Evolutionary conservation across 1,140 invertebrate species (phyloP), one percentile per base, ranked within the genome.

Genomic region (Zaprionus kolodkinae): DNA sequence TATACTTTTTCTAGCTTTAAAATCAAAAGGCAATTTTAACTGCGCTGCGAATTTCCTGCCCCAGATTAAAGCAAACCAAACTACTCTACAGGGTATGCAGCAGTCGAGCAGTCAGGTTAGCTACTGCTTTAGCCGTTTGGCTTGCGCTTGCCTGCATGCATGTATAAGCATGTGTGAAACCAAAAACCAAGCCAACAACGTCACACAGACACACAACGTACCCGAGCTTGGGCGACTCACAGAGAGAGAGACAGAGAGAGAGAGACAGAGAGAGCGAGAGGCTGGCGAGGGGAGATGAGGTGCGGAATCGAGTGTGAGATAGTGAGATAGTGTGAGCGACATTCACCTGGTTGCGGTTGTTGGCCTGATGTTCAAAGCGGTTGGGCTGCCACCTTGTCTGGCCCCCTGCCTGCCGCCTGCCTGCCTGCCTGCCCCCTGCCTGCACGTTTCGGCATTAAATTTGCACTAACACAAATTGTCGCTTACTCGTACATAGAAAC

Each of bases 401-500:
- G 25, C 30, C 54, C 27, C 25, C 25, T n/a, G 12, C 54, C 60
- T 21, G 21, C 35, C 13, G 10, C 21, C 36, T 35, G 43, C 50
- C 55, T 33, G 54, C 55, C 57, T 57, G n/a, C n/a, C n/a, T n/a
- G n/a, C 11, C 36, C 11, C 36, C 36, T 15, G 36, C 55, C 33
- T 69, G 75, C 83, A 87, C 71, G 83, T 87, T 86, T 86, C 52
- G 79, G 74, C 84, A 88, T 88, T 88, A 88, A 88, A 88, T 88
- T 88, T 88, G 80, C 84, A 88, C 85, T 78, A 88, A 88, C 85
- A 89, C 84, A 88, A 88, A 88, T 88, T 88, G 84, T 87, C 83
- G 83, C 84, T 88, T 84, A 80, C 83, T 69, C 80, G 35, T 79
- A 82, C 60, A 74, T 48, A 69, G 55, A 56, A 17, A 74, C 73